Evolutionary conservation across 2,113 vertebrate genomes (phyloP).

Genomic region (Rana temporaria): DNA sequence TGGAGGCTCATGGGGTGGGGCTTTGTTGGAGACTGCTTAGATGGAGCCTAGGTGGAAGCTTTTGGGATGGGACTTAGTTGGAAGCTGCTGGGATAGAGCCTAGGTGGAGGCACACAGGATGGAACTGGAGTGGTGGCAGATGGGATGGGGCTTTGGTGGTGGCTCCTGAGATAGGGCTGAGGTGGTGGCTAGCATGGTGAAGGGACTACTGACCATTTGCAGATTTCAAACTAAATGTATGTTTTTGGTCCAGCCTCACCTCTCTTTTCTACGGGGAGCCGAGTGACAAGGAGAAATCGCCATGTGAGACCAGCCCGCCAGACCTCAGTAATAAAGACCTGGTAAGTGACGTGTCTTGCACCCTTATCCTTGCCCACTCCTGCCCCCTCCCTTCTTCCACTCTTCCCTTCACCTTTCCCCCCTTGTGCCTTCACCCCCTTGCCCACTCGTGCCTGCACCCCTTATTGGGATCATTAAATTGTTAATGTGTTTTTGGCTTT

Average conservation of each 20-base stretch:
- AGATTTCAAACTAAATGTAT: background rate
- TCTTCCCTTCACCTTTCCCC: too few species aligned
- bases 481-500: too few species aligned
- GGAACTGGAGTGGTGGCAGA: background rate
- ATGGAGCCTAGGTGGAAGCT: too few species aligned
- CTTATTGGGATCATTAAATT: too few species aligned
- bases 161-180: background rate
- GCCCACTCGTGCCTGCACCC: too few species aligned
- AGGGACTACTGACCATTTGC: background rate
- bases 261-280: constrained; percentile 95
- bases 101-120: background rate
- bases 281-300: constrained; percentile 94
- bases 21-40: too few species aligned
- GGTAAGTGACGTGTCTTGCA: constrained; percentile 73
- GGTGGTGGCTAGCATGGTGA: background rate
- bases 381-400: too few species aligned
- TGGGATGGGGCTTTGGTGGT: background rate
- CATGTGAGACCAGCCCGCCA: constrained; percentile 87
- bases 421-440: too few species aligned
- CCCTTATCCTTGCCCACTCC: too few species aligned
- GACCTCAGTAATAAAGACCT: constrained; percentile 87
- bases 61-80: too few species aligned
- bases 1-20: too few species aligned
- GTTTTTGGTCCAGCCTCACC: constrained; percentile 79
- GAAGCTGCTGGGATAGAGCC: too few species aligned